These are phyloP conservation scores for Ceratoteleas bidentatus DNA, from an alignment of 1,140 invertebrate genomes.

Conservation along the genomic window DNA sequence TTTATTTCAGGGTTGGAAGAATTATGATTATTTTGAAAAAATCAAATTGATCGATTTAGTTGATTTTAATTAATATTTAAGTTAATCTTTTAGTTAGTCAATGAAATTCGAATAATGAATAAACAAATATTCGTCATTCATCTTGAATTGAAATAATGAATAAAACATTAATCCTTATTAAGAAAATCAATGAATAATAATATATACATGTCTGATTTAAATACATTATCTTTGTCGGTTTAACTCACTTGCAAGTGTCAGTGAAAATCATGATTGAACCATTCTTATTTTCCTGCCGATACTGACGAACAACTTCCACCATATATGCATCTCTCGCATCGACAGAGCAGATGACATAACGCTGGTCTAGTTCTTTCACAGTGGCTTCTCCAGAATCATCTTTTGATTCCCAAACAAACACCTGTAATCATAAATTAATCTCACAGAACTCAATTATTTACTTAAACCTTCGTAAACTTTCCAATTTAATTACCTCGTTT, in stretches of 20 bases:
- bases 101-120: no score
- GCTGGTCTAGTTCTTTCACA: conserved; percentile 93
- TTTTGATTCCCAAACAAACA: conserved; percentile 85
- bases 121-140: no score
- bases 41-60: no score
- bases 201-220: no score
- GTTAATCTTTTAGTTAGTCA: no score
- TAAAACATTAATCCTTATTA: no score
- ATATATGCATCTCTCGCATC: conserved; percentile 97
- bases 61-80: no score
- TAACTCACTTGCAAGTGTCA: conserved; percentile 93
- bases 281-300: conserved; percentile 86
- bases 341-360: conserved; percentile 93
- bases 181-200: no score
- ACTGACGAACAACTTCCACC: conserved; percentile 92
- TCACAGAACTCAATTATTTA: neutral
- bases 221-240: neutral
- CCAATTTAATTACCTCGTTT: conserved; percentile 77
- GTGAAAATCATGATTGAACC: conserved; percentile 96
- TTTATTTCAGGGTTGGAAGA: neutral
- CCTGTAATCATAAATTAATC: conserved; percentile 35
- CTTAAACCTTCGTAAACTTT: conserved; percentile 68
- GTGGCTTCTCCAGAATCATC: conserved; percentile 87
- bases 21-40: conserved; percentile 28
- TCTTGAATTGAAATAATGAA: no score